Evolutionary conservation across 2,797 vertebrate species (phyloP), one percentile per base, ranked within the genome.

Genomic region (Ceryle rudis): DNA sequence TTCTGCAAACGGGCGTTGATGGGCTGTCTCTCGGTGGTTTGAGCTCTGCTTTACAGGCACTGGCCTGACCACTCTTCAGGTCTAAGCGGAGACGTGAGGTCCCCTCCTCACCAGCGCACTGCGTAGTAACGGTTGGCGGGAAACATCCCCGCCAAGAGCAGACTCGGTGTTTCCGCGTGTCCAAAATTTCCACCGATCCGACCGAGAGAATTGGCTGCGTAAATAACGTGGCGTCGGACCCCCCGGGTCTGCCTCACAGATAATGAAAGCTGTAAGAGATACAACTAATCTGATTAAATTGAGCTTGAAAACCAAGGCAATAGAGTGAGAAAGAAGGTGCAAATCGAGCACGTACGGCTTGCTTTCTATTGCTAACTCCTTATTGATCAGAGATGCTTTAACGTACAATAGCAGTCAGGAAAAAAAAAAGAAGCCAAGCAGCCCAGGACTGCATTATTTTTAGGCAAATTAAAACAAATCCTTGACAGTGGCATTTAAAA

Each of bases 401-500:
- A 75, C 66, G 75, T 31, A 5, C 62, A 82, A 82, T 31, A 81
- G 10, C 51, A 85, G 91, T 62, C 42, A 86, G 46, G 42, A 51
- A 64, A 80, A 64, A 54, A 31, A 21, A 74, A 16, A 31, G 75
- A 75, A n/a, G 78, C 31, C 33, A 78, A 80, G 65, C 79, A 87
- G 42, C 65, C 87, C 89, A 93, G 88, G 67, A 90, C 90, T 74
- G 41, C 0, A 0, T 67, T 62, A 37, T 19, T 90, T 92, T 91
- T 74, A 85, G 67, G 61, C 28, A 37, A 89, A 67, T 81, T 52
- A 20, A 72, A 60, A 69, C 77, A 86, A n/a, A 62, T 81, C 90
- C 81, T 93, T 80, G 95, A 29, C 72, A 72, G 77, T 86, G 61
- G 52, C 61, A 75, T 95, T 91, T 92, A 41, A 73, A 39, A 93